Base-by-base conservation (phyloP, 2,888 invertebrate genomes). In the Himalopsyche kuldschensis region DNA sequence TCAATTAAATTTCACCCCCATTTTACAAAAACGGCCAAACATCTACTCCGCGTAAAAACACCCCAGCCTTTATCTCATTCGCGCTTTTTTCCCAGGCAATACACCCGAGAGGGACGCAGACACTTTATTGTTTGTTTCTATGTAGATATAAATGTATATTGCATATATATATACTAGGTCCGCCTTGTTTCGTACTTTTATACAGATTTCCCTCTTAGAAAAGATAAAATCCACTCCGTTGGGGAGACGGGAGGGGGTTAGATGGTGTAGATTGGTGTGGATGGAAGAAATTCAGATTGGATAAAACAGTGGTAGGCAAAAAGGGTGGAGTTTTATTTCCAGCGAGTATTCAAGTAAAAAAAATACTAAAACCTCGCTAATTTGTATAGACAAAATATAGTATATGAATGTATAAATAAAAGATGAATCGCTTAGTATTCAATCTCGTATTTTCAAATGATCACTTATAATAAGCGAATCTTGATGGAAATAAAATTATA, bases 201-300 rank as follows among this genome's bases (percentile, higher is more conserved):
- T 85, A 82, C 84, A 81, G 82, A 82, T 83, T 83, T 85, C 82
- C 78, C 84, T 84, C 76, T 30, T 69, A 69, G 79, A 75, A 77
- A 85, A 85, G 85, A 85, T 85, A 85, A 85, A 85, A 85, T 85
- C 84, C 84, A 84, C 82, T 84, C 85, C 85, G 83, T 84, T 85
- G 83, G 84, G 81, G 80, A 69, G 78, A 55, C 35, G 82, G 82
- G 78, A 32, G 5, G 82, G 41, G 24, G 41, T 55, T 69, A 77
- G 78, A 79, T 63, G n/a, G 81, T 32, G 77, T 76, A 81, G 79
- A 32, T 35, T 79, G 48, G 75, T 41, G 20, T 17, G 31, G 76
- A 82, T 78, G 82, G 48, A 41, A 46, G 55, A 69, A 69, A 69
- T 69, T 69, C 69, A 69, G 69, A 69, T 69, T 69, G 75, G 76